Evolutionary conservation across 2,888 invertebrate species (phyloP), one percentile per base, ranked within the genome.

Genomic region (Hyppa rectilinea): DNA sequence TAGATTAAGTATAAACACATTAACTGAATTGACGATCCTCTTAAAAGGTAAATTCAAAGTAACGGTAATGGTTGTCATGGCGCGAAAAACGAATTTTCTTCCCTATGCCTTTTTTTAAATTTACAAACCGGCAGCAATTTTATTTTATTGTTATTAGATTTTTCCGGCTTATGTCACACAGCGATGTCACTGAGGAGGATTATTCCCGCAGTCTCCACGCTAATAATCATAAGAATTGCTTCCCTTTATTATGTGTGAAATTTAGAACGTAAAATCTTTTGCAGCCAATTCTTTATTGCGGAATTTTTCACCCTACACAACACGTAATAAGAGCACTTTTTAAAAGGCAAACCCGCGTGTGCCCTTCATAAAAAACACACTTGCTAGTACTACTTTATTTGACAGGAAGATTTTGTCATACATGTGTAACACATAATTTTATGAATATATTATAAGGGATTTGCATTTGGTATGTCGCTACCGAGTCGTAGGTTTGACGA

Each of bases 141-240:
- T 95, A 94, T 95, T 96, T 96, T 96, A 96, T 95, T 96, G 96
- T 95, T 95, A 96, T 96, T 95, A 95, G 95, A 95, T 95, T 96
- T 95, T 96, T 95, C 94, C 94, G 94, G 95, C 91, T 96, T 95
- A 95, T 94, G 96, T 96, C 96, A 95, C 94, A 92, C 92, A 88
- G 91, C 90, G 89, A 88, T 91, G 95, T 93, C 93, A 92, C 92
- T 88, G 93, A 90, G 88, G 90, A 91, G 95, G 96, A 95, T 96
- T 96, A 96, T 92, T 95, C 94, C 92, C 94, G 93, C 91, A 93
- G 93, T 93, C 95, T 95, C 95, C 84, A 85, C 90, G 94, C 94
- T 96, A 95, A 96, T 96, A 96, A 96, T 96, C 96, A 95, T 95
- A 96, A 94, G 95, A 95, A 95, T 94, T 94, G 94, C 94, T 93